Evolutionary conservation across 2,888 invertebrate species (phyloP), one percentile per base, ranked within the genome.

Genomic region (Scelioninae gen. 2): DNA sequence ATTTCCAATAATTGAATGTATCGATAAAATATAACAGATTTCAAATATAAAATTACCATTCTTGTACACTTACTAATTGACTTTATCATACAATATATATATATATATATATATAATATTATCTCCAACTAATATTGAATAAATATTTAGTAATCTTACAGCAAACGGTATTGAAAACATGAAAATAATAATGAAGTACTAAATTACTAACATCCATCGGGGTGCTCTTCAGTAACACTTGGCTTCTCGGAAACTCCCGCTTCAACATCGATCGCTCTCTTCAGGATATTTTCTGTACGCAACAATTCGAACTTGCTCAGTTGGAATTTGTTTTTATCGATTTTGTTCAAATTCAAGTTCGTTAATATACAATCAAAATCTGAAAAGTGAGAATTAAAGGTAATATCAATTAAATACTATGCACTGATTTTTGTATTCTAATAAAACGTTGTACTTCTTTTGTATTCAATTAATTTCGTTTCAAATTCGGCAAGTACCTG

Each of bases 331-430:
- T 93, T 92, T 79, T 92, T 92, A 67, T 92, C 91, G 35, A 93
- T 88, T 80, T 92, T 92, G 39, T 90, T 89, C 85, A 96, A 87
- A 78, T 92, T 93, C 73, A 96, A 89, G 77, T 95, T 96, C 5
- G 96, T 96, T 78, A 94, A 89, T 84, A 96, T 94, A 86, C 95
- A 95, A 85, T 95, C 95, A 88, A 95, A 94, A 86, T 94, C 93
- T 92, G 86, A 43, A 87, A 87, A 75, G 11, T 18, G 22, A 22
- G 31, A 39, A 22, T 10, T 18, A 22, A n/a, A n/a, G n/a, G n/a
- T 35, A 7, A n/a, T 41, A 10, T 19, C 2, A 10, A 19, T 41
- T 7, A 2, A 39, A 16, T 16, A 2, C 9, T 9, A 9, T 31
- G 31, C 3, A 31, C 9, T 9, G 9, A 31, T 9, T 25, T 4